Evolutionary conservation across 2,113 vertebrate species (phyloP).

Genomic region (Peromyscus maniculatus): DNA sequence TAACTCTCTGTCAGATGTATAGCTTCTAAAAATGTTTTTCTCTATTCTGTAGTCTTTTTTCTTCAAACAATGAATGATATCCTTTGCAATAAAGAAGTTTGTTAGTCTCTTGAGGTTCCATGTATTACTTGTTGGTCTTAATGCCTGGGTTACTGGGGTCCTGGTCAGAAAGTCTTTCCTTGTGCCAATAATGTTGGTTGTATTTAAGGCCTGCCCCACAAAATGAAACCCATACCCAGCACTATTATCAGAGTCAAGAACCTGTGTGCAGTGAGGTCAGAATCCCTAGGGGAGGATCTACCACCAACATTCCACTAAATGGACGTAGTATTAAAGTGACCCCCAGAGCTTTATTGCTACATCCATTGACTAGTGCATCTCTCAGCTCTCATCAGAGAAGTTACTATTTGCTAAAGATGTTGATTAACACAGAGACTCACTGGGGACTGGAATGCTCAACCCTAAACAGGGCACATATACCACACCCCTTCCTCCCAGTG

Average conservation of each 20-base stretch:
- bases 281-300: neutral
- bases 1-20: neutral
- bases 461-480: neutral
- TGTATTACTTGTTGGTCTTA: neutral
- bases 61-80: neutral
- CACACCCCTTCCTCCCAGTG: neutral
- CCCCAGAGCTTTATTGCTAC: neutral
- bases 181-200: neutral
- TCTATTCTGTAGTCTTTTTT: neutral
- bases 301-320: neutral
- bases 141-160: neutral
- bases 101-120: neutral
- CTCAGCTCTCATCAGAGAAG: neutral
- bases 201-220: neutral
- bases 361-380: neutral
- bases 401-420: neutral
- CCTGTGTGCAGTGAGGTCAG: neutral
- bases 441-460: neutral
- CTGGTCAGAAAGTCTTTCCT: neutral
- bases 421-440: neutral
- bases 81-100: neutral
- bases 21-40: neutral
- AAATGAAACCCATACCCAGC: neutral
- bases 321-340: neutral
- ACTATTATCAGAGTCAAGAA: neutral